Evolutionary conservation across 2,113 vertebrate species (phyloP), one percentile per base, ranked within the genome.

Genomic region (Corvus hawaiiensis): DNA sequence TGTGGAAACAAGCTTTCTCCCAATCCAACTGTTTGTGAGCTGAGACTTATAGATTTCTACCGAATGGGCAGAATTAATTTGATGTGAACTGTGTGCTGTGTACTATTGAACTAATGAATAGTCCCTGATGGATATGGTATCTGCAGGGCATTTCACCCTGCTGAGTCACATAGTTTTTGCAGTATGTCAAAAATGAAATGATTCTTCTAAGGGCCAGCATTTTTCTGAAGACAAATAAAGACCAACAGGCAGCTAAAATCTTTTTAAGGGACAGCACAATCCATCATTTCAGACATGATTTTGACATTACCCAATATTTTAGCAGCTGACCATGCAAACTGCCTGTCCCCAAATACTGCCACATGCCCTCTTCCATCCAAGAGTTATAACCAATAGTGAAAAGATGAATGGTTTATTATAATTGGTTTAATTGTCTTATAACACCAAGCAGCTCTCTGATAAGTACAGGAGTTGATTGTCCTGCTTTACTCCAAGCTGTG

Each of bases 171-270:
- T 11, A 66, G 22, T 95, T 97, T 88, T 97, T 80, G 83, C 43
- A 67, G 62, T 41, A 90, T 89, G 87, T 91, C 87, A 94, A 94
- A 94, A 79, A 84, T 84, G 43, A 89, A 84, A 90, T 90, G 28
- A 94, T 97, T 98, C 94, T 83, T 93, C 61, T 94, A 96, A 95
- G 84, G 92, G 88, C 81, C 62, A 90, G 46, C 79, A 78, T 79
- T 93, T 86, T 90, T 77, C 73, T 79, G 69, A 86, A 80, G 86
- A 86, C 49, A 88, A 83, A 89, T 90, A 92, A 93, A 94, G 52
- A 93, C 27, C 30, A 95, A 75, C 14, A 21, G 30, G 28, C 68
- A n/a, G 32, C 20, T 69, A 79, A 95, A 87, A 89, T 66, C 27
- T 33, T 94, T 89, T 44, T 59, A 84, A 82, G 44, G 30, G 28